Evolutionary conservation across 2,888 invertebrate genomes (phyloP).

Genomic region (Chloromyia formosa): DNA sequence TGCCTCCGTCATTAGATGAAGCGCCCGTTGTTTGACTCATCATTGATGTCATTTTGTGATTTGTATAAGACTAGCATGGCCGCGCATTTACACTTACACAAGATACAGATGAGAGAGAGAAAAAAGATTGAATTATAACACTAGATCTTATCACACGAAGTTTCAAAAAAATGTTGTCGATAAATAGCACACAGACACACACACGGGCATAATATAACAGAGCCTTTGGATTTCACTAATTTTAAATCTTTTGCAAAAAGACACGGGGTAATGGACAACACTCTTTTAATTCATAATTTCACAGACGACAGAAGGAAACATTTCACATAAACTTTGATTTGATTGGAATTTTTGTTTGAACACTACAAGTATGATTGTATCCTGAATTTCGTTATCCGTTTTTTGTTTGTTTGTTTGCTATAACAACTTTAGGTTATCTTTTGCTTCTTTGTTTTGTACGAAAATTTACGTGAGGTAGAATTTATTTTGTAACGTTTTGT

Average conservation of each 20-base stretch:
- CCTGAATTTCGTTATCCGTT: conserved; percentile 37
- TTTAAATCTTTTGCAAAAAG: conserved; percentile 19
- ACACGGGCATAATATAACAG: background rate
- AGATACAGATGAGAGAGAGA: too few relatives aligned
- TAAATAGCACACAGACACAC: background rate
- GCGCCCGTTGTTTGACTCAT: conserved; percentile 61
- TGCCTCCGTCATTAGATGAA: conserved; percentile 58
- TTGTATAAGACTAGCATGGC: conserved; percentile 44
- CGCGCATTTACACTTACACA: conserved; percentile 6
- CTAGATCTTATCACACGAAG: too few relatives aligned
- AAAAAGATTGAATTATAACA: too few relatives aligned
- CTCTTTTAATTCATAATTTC: conserved; percentile 2
- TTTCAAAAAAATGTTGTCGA: too few relatives aligned
- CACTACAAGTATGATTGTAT: conserved; percentile 44
- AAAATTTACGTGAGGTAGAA: conserved; percentile 44
- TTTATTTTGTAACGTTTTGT: conserved; percentile 48
- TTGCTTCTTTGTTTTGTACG: conserved; percentile 46
- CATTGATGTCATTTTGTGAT: conserved; percentile 62
- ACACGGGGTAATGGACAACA: background rate
- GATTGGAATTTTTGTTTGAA: conserved; percentile 19
- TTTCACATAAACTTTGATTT: conserved; percentile 27
- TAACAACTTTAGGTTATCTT: conserved; percentile 50
- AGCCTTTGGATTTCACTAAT: conserved; percentile 25
- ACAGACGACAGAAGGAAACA: conserved; percentile 19
- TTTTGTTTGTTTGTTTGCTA: conserved; percentile 43